Evolutionary conservation across 2,797 vertebrate genomes (phyloP).

Genomic region (Syngnathus rostellatus): DNA sequence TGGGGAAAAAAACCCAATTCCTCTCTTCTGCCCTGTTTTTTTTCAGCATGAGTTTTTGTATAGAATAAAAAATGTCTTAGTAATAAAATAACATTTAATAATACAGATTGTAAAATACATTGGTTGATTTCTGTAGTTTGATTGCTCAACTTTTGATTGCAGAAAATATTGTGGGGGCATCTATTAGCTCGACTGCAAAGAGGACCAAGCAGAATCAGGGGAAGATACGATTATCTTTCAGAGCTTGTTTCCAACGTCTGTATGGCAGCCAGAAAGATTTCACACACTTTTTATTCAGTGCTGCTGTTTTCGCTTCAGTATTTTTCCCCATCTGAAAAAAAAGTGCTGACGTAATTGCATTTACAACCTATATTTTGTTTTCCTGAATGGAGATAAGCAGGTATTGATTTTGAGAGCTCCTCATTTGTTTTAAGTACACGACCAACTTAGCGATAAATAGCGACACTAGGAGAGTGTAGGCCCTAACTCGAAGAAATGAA

Average conservation of each 20-base stretch:
- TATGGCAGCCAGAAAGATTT: too few species aligned
- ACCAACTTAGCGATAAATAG: not conserved
- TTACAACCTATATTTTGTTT: not conserved
- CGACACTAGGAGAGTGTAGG: not conserved
- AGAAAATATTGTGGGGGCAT: too few species aligned
- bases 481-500: not conserved
- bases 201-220: too few species aligned
- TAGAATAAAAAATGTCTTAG: slow-evolving; percentile 14
- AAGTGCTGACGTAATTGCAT: not conserved
- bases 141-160: not conserved
- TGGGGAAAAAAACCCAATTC: slow-evolving; percentile 41
- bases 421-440: not conserved
- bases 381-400: not conserved
- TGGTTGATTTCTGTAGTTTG: not conserved
- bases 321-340: not conserved
- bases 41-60: slow-evolving; percentile 20
- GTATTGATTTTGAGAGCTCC: not conserved
- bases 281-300: too few species aligned
- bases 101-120: not conserved
- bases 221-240: too few species aligned
- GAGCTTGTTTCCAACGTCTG: too few species aligned
- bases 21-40: slow-evolving; percentile 13
- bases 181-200: too few species aligned
- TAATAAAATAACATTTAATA: not conserved
- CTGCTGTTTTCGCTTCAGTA: not conserved